Base-by-base conservation (phyloP, 2,888 invertebrate species). In the Drosophila paracracens region DNA sequence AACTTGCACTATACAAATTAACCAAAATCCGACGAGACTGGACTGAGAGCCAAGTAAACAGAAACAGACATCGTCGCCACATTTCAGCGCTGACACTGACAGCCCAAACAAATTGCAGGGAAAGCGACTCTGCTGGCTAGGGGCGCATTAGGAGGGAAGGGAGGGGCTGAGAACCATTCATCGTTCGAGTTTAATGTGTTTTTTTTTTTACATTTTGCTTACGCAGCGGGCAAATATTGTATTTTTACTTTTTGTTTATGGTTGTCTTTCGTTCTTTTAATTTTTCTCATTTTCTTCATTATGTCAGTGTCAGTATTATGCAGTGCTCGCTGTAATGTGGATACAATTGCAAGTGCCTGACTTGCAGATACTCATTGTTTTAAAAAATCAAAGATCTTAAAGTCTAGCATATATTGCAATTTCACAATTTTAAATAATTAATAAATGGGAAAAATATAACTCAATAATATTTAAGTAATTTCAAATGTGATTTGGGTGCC, bases 31-130 rank as follows among this genome's bases (percentile, higher is more conserved):
- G 51, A 66, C 59, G 72, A 68, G 76, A 66, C 75, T 76, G 27
- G 38, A 27, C 69, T 18, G 46, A 25, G 35, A 40, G 76, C 74
- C 69, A 82, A 81, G 76, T 81, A 79, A 79, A 78, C 79, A 80
- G 74, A 71, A 79, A 78, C 79, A 80, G 74, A 71, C 74, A 67
- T 67, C 63, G 81, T 84, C 83, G 84, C 81, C 89, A 61, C 81
- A 82, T 83, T 88, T 83, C 61, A 64, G 46, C 60, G 68, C 71
- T 70, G 83, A 79, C 84, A 81, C 82, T 89, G 85, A 84, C 85
- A 89, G 85, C 85, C 74, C 79, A 84, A 89, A 85, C 85, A 89
- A 89, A 85, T 85, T 82, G 84, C 74, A 73, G 78, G 67, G 73
- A 36, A 29, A 33, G 31, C 48, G 38, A 35, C 18, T 29, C n/a